Percentiles rank a stretch among this genome's conserved stretches.
phyloP scores from a whole-genome alignment of 2,888 invertebrate species.

The Tetropium fuscum region DNA sequence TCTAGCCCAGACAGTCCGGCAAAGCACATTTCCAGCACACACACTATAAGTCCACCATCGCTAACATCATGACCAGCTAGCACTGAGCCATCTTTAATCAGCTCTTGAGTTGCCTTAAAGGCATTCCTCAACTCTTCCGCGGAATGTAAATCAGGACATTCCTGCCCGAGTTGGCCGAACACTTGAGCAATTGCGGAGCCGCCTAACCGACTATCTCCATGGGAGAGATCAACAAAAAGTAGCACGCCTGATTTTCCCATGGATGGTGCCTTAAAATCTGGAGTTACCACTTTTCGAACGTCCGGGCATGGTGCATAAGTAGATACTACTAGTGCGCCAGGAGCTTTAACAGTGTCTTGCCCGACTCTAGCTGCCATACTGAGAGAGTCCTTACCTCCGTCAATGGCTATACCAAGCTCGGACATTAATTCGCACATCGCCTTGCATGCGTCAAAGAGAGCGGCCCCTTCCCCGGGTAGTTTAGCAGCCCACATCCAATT shows the following conservation, averaged over 20 bases:
- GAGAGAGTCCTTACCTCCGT: slow-evolving; percentile 97
- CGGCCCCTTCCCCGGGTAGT: slow-evolving; percentile 90
- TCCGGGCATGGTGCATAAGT: slow-evolving; percentile 96
- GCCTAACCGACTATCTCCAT: slow-evolving; percentile 82
- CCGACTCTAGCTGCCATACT: slow-evolving; percentile 93
- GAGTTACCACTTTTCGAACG: slow-evolving; percentile 83
- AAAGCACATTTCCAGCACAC: slow-evolving; percentile 96
- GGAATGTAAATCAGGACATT: slow-evolving; percentile 83
- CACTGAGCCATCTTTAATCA: slow-evolving; percentile 80
- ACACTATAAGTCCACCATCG: slow-evolving; percentile 94
- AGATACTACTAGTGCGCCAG: slow-evolving; percentile 95
- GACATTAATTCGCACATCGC: slow-evolving; percentile 91
- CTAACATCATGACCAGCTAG: slow-evolving; percentile 95
- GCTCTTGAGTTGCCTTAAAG: slow-evolving; percentile 86
- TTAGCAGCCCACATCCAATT: slow-evolving; percentile 99
- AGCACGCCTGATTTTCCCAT: slow-evolving; percentile 73
- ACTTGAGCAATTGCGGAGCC: slow-evolving; percentile 94
- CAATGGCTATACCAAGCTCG: slow-evolving; percentile 86
- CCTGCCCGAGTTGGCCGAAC: slow-evolving; percentile 76
- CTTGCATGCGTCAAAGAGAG: slow-evolving; percentile 86
- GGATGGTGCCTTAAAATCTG: slow-evolving; percentile 83
- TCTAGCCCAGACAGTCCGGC: slow-evolving; percentile 87
- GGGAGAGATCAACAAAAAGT: slow-evolving; percentile 83
- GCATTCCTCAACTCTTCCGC: slow-evolving; percentile 76
- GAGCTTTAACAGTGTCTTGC: slow-evolving; percentile 77